Conservation (phyloP, 2,797 vertebrate genomes). For the Acipenser ruthenus region DNA sequence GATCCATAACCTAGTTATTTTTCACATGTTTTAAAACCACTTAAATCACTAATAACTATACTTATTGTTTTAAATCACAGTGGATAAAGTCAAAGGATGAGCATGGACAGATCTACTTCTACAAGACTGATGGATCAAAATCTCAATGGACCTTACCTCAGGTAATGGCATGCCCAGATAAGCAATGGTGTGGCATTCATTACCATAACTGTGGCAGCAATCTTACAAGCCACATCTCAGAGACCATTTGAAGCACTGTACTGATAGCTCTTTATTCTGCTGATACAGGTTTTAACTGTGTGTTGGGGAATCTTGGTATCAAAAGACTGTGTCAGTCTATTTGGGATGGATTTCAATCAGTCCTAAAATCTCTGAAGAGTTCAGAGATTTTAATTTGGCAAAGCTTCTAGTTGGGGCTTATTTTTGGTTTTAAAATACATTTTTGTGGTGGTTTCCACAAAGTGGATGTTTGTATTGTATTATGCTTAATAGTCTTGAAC, state of each 20-base stretch:
- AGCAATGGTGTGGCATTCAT: too few species aligned
- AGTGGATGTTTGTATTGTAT: not conserved
- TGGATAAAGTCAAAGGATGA: slow-evolving; percentile 76
- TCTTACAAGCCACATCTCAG: too few species aligned
- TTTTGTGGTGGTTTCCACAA: not conserved
- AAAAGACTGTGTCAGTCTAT: too few species aligned
- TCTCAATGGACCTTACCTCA: slow-evolving; percentile 71
- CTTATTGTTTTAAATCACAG: slow-evolving; percentile 41
- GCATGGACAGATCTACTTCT: slow-evolving; percentile 70
- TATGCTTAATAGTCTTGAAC: too few species aligned
- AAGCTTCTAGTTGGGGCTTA: too few species aligned
- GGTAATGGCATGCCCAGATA: slow-evolving; percentile 33
- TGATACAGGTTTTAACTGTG: not conserved
- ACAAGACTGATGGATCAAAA: slow-evolving; percentile 59
- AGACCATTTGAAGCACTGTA: too few species aligned
- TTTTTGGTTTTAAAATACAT: not conserved
- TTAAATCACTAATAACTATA: not conserved
- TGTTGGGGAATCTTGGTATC: not conserved
- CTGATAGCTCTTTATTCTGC: too few species aligned
- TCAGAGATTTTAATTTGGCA: too few species aligned
- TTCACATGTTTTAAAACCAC: not conserved
- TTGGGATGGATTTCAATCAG: too few species aligned
- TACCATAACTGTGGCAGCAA: too few species aligned
- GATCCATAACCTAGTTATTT: not conserved
- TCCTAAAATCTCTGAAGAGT: too few species aligned